Evolutionary conservation across 2,888 invertebrate species (phyloP).

Genomic region (Ichneumoninae sp.): DNA sequence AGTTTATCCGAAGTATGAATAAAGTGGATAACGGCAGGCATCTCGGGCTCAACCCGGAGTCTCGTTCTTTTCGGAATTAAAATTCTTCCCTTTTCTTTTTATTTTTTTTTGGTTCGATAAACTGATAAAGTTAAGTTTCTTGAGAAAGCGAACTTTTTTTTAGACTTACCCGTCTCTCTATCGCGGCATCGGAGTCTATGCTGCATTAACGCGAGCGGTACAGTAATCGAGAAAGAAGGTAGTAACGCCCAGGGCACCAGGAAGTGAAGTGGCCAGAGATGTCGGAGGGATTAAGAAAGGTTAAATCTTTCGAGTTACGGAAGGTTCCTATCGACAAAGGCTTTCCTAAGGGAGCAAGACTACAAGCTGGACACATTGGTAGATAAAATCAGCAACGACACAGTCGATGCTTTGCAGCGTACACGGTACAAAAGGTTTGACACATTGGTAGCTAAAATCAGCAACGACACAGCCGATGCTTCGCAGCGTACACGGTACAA

Average conservation of each 20-base stretch:
- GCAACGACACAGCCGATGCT: not conserved
- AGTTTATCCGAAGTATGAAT: slow-evolving; percentile 65
- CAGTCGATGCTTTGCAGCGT: too few species aligned
- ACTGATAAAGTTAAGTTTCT: slow-evolving; percentile 8
- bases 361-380: not conserved
- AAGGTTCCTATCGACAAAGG: slow-evolving; percentile 7
- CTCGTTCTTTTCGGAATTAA: slow-evolving; percentile 6
- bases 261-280: slow-evolving; percentile 1
- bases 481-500: not conserved
- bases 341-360: not conserved
- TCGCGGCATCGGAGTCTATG: slow-evolving; percentile 1
- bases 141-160: not conserved
- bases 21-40: slow-evolving; percentile 45
- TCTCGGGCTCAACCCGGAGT: slow-evolving; percentile 24
- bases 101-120: not conserved
- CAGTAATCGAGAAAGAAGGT: slow-evolving; percentile 11
- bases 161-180: not conserved
- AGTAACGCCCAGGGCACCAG: not conserved
- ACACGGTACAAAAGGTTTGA: too few species aligned
- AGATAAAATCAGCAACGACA: too few species aligned
- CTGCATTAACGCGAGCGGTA: not conserved
- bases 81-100: slow-evolving; percentile 7
- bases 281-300: slow-evolving; percentile 18
- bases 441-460: slow-evolving; percentile 4
- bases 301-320: slow-evolving; percentile 6